Conservation (phyloP, 1,140 invertebrate genomes). For the Cryptotermes secundus region DNA sequence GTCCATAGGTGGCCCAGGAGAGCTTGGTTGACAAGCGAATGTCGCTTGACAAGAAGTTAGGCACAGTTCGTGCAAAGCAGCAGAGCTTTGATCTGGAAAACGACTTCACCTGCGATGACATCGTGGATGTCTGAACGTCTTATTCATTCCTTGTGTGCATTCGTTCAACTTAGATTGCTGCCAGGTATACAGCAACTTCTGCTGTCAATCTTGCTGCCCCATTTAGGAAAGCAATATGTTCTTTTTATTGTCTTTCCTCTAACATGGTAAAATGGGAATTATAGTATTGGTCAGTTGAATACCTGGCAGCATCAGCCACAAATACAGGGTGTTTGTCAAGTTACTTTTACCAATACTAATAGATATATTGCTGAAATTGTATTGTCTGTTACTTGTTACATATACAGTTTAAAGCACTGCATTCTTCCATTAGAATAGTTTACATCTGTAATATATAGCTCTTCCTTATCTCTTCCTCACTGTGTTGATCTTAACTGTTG, state of each 20-base stretch:
- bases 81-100: background rate
- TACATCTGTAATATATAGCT: background rate
- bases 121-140: background rate
- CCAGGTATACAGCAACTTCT: background rate
- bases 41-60: background rate
- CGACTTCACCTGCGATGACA: background rate
- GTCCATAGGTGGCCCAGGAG: background rate
- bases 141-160: background rate
- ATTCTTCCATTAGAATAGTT: background rate
- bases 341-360: background rate
- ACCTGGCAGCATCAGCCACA: background rate
- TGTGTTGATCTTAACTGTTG: no score
- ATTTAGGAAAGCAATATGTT: background rate
- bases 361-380: background rate
- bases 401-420: background rate
- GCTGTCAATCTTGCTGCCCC: background rate
- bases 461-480: background rate
- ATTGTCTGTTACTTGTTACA: background rate
- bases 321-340: constrained; percentile 3
- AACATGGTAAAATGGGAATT: background rate
- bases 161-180: background rate
- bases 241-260: background rate
- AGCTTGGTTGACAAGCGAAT: background rate
- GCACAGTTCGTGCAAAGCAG: background rate
- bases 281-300: background rate